phyloP scores from a whole-genome alignment of 2,113 vertebrate genomes.

The Ceyx cyanopectus region DNA sequence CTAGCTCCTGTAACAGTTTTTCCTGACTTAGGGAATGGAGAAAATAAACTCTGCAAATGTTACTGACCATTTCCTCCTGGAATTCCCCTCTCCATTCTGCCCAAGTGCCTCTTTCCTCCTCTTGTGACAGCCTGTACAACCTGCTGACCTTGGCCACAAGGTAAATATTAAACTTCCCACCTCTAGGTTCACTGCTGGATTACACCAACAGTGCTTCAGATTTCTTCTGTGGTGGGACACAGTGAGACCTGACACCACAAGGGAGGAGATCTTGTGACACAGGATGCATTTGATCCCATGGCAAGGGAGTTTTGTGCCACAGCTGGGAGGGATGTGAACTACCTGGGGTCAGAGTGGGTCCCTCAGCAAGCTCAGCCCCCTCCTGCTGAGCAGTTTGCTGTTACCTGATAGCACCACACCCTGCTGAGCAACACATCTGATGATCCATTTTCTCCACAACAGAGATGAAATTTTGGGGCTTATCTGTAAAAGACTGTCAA shows the following conservation, averaged over 20 bases:
- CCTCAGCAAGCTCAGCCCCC: background rate
- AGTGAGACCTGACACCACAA: fast-evolving
- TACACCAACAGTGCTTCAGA: background rate
- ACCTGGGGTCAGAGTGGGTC: fast-evolving
- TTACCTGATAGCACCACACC: background rate
- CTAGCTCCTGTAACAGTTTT: too few species aligned
- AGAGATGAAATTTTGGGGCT: background rate
- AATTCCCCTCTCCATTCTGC: background rate
- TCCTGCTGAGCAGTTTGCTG: background rate
- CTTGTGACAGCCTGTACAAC: background rate
- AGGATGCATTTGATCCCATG: background rate
- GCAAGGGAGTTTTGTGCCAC: background rate
- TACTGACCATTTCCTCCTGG: background rate
- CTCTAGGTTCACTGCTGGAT: background rate
- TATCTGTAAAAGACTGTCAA: background rate
- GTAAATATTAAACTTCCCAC: background rate
- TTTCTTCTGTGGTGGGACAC: background rate
- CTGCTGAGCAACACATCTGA: background rate
- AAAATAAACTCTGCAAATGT: background rate
- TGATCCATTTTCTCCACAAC: background rate
- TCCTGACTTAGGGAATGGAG: background rate
- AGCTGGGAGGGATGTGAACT: background rate
- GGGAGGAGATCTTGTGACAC: background rate
- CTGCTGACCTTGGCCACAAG: background rate
- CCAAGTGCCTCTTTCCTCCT: background rate